phyloP scores from a whole-genome alignment of 2,113 vertebrate genomes.

The Lamprotornis superbus region DNA sequence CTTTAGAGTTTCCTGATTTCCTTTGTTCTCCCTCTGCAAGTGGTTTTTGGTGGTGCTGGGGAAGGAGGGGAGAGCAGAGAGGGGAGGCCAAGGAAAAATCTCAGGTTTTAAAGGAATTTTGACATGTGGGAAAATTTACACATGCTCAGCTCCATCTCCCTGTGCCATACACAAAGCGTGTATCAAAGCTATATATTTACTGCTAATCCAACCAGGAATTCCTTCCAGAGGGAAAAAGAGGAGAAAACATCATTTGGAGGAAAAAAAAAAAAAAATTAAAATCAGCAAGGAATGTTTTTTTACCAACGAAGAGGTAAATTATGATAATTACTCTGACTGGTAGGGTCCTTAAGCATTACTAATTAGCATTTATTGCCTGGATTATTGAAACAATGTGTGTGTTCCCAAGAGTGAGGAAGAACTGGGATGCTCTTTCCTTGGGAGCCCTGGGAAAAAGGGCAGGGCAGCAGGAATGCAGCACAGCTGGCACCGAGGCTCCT shows the following conservation, averaged over 20 bases:
- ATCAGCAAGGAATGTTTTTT: slow-evolving; percentile 66
- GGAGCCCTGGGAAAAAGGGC: slow-evolving; percentile 66
- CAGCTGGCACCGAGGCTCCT: background rate
- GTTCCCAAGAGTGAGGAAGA: slow-evolving; percentile 68
- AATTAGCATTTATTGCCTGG: slow-evolving; percentile 84
- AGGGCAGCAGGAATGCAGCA: slow-evolving; percentile 23
- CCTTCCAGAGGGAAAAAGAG: background rate
- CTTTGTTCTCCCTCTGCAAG: slow-evolving; percentile 79
- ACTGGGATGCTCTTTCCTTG: slow-evolving; percentile 73
- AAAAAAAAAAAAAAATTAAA: background rate
- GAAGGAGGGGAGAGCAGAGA: background rate
- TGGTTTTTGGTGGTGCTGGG: slow-evolving; percentile 57
- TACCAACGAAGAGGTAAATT: slow-evolving; percentile 79
- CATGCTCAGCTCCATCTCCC: background rate
- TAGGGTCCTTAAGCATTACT: slow-evolving; percentile 79
- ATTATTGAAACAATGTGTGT: slow-evolving; percentile 81
- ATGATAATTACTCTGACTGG: slow-evolving; percentile 79
- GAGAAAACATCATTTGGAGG: background rate
- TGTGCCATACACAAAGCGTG: background rate
- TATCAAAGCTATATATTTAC: rapidly evolving
- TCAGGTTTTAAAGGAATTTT: background rate
- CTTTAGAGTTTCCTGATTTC: slow-evolving; percentile 68
- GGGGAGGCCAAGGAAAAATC: slow-evolving; percentile 1
- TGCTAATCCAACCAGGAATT: background rate
- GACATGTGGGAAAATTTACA: background rate